These are phyloP conservation scores for Trissolcus japonicus DNA, from an alignment of 2,888 invertebrate species.

Conservation along the genomic window DNA sequence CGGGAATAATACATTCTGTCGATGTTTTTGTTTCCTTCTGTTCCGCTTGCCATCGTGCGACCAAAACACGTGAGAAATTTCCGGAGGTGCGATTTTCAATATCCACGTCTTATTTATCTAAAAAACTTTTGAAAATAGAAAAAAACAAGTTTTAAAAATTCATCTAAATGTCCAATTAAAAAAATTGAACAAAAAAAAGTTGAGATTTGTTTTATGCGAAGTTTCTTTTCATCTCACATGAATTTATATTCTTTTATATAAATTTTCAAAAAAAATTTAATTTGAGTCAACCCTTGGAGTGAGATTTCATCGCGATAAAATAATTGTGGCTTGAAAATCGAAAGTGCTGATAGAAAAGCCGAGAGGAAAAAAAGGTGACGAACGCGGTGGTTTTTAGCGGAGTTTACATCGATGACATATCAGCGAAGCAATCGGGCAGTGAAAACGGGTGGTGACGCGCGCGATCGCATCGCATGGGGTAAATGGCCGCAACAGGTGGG, in stretches of 20 bases:
- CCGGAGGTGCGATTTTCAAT: constrained; percentile 10
- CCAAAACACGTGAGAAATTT: constrained; percentile 24
- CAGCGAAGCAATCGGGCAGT: constrained; percentile 55
- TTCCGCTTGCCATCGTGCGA: constrained; percentile 29
- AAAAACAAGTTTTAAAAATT: neutral
- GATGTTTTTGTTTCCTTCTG: constrained; percentile 31
- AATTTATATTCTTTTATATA: neutral
- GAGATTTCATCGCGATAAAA: constrained; percentile 12
- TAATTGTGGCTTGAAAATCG: constrained; percentile 5
- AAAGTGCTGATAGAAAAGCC: constrained; percentile 2
- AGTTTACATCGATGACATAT: constrained; percentile 56
- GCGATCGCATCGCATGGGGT: constrained; percentile 54
- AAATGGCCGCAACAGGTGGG: constrained; percentile 71
- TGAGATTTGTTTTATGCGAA: no score
- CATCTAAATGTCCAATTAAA: neutral
- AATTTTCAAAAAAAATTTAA: neutral
- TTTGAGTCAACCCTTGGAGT: neutral
- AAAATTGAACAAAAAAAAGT: no score
- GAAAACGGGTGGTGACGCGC: constrained; percentile 45
- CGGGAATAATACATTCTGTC: constrained; percentile 44
- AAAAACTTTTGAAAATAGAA: neutral
- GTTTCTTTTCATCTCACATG: neutral
- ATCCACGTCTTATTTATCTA: neutral
- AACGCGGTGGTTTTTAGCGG: constrained; percentile 45
- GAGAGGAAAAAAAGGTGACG: constrained; percentile 27